phyloP scores from a whole-genome alignment of 2,797 vertebrate genomes.

The Staurois parvus region DNA sequence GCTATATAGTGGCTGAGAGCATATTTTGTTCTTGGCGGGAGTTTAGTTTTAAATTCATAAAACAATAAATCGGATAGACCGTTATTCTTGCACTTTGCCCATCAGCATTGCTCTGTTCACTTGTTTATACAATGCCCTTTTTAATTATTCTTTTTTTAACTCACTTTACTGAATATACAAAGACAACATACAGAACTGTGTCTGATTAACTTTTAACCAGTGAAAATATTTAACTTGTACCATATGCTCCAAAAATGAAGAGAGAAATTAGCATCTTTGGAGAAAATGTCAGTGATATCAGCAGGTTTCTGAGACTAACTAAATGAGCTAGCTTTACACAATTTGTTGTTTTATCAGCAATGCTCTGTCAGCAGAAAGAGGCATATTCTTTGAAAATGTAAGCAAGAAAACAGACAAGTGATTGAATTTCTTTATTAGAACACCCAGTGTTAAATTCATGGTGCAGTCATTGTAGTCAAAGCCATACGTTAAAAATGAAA shows the following conservation, averaged over 20 bases:
- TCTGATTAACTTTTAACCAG: slow-evolving; percentile 67
- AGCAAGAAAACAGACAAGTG: slow-evolving; percentile 64
- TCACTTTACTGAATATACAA: background rate
- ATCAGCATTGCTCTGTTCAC: background rate
- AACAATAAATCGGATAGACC: background rate
- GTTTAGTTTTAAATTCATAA: background rate
- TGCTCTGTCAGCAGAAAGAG: slow-evolving; percentile 67
- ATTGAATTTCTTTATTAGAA: slow-evolving; percentile 73
- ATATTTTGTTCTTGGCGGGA: background rate
- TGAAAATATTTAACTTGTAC: slow-evolving; percentile 65
- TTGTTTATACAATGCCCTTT: background rate
- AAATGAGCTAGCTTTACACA: slow-evolving; percentile 70
- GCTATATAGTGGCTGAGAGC: background rate
- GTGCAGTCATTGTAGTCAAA: background rate
- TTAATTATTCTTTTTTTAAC: background rate
- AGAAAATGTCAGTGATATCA: slow-evolving; percentile 70
- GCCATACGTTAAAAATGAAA: background rate
- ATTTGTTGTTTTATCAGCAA: slow-evolving; percentile 66
- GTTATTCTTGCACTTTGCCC: background rate
- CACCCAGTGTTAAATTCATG: slow-evolving; percentile 66
- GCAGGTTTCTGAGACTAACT: slow-evolving; percentile 67
- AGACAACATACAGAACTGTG: background rate
- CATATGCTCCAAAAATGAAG: slow-evolving; percentile 69
- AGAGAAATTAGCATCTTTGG: slow-evolving; percentile 64
- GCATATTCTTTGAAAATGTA: slow-evolving; percentile 66